A percentile compares a stretch with the other conserved stretches of the same genome.
Evolutionary conservation across 1,140 invertebrate species (phyloP).

Genomic region (Scaptodrosophila lebanonensis): DNA sequence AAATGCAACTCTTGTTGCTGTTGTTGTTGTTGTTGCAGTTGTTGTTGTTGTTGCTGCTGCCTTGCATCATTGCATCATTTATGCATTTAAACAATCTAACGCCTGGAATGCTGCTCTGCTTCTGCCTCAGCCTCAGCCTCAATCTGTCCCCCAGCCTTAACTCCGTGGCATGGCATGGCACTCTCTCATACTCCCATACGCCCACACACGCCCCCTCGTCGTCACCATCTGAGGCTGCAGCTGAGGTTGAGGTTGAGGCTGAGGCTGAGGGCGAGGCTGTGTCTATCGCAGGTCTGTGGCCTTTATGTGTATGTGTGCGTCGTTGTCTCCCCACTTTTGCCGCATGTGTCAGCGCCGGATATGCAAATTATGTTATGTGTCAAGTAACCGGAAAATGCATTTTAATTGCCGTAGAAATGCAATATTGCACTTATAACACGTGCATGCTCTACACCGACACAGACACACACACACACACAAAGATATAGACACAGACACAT

Average conservation of each 20-base stretch:
- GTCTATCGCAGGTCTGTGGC: too few relatives aligned
- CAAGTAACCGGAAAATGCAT: conserved; percentile 77
- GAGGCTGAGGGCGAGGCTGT: too few relatives aligned
- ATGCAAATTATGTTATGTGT: conserved; percentile 77
- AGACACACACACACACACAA: background rate
- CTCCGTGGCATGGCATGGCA: too few relatives aligned
- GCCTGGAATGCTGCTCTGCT: conserved; percentile 15
- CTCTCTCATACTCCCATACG: too few relatives aligned
- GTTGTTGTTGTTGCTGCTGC: conserved; percentile 36
- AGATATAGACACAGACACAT: background rate
- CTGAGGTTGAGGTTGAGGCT: too few relatives aligned
- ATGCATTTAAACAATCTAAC: conserved; percentile 63
- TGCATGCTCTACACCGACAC: background rate
- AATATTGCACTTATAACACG: conserved; percentile 48
- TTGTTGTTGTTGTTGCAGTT: conserved; percentile 15
- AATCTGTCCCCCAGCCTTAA: background rate
- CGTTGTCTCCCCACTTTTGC: too few relatives aligned
- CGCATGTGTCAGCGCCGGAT: conserved; percentile 32
- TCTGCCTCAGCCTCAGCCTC: conserved; percentile 7
- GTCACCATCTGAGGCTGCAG: too few relatives aligned
- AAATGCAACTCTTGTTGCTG: conserved; percentile 13
- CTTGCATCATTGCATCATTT: conserved; percentile 52
- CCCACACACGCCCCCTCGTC: too few relatives aligned
- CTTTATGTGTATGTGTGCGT: background rate
- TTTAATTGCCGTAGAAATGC: conserved; percentile 75